A percentile compares a stretch with the other conserved stretches of the same genome.
Conservation (phyloP, 2,113 vertebrate species). For the Peromyscus polionotus region DNA sequence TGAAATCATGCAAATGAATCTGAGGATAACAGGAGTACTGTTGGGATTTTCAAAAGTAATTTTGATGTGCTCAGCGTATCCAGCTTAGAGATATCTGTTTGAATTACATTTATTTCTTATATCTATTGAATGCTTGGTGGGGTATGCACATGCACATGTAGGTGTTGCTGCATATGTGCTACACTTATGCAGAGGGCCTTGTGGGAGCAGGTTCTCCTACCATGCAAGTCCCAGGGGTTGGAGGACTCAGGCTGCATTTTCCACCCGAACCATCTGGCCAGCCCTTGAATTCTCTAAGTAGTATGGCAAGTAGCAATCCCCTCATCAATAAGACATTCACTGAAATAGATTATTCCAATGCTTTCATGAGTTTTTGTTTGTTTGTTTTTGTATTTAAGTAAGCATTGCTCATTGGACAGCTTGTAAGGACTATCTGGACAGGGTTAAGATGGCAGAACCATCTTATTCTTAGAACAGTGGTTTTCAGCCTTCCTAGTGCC, state of each 20-base stretch:
- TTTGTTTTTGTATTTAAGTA: conserved; percentile 68
- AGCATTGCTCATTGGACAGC: conserved; percentile 67
- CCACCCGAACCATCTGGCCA: neutral
- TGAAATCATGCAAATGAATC: neutral
- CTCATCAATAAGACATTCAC: neutral
- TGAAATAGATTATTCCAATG: neutral
- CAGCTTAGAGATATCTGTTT: neutral
- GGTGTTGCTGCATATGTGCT: neutral
- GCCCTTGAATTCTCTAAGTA: neutral
- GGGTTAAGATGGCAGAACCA: conserved; percentile 58
- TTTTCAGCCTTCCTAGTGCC: neutral
- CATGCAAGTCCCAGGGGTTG: no score
- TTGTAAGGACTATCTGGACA: conserved; percentile 62
- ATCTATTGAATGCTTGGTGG: neutral
- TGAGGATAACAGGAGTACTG: neutral
- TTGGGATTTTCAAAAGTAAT: neutral
- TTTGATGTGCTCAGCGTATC: conserved; percentile 23
- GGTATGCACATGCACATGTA: no score
- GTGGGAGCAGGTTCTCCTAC: neutral
- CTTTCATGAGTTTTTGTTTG: conserved; percentile 41
- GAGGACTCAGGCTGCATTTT: neutral
- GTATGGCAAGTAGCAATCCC: neutral
- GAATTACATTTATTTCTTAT: neutral
- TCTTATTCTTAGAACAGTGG: neutral
- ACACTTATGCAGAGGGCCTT: neutral